phyloP scores from a whole-genome alignment of 2,113 vertebrate species.

The Andinoacara biseriatus region DNA sequence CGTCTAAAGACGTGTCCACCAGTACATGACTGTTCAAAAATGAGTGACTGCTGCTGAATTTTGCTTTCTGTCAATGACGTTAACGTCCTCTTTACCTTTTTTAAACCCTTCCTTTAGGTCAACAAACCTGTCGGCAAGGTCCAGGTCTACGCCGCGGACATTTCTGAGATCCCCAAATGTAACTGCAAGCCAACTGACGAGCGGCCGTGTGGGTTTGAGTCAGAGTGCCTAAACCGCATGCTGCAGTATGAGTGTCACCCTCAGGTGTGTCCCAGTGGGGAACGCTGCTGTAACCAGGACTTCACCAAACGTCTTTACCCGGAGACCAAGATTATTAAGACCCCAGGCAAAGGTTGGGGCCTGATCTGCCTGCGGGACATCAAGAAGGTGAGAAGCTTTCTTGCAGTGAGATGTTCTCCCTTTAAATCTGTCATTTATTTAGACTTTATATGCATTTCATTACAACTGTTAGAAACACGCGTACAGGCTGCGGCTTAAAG shows the following conservation, averaged over 20 bases:
- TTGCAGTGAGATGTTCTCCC: background rate
- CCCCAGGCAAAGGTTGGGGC: conserved; percentile 96
- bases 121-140: conserved; percentile 94
- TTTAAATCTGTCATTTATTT: background rate
- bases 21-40: background rate
- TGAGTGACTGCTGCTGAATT: too few species aligned
- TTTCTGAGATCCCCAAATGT: conserved; percentile 97
- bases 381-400: conserved; percentile 85
- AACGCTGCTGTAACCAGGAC: conserved; percentile 93
- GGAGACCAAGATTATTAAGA: conserved; percentile 94
- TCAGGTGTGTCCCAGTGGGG: conserved; percentile 91
- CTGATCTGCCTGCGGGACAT: conserved; percentile 91
- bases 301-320: conserved; percentile 97
- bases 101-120: conserved; percentile 76
- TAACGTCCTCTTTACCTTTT: background rate
- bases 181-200: conserved; percentile 95
- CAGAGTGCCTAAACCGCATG: conserved; percentile 97
- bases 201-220: conserved; percentile 92
- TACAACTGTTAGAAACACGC: background rate
- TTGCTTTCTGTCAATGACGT: background rate
- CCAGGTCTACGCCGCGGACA: conserved; percentile 94
- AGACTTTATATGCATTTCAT: fast-evolving
- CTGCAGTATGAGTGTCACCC: conserved; percentile 98
- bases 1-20: background rate
- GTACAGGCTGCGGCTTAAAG: too few species aligned